Evolutionary conservation across 2,797 vertebrate species (phyloP), one percentile per base, ranked within the genome.

Genomic region (Novumbra hubbsi): DNA sequence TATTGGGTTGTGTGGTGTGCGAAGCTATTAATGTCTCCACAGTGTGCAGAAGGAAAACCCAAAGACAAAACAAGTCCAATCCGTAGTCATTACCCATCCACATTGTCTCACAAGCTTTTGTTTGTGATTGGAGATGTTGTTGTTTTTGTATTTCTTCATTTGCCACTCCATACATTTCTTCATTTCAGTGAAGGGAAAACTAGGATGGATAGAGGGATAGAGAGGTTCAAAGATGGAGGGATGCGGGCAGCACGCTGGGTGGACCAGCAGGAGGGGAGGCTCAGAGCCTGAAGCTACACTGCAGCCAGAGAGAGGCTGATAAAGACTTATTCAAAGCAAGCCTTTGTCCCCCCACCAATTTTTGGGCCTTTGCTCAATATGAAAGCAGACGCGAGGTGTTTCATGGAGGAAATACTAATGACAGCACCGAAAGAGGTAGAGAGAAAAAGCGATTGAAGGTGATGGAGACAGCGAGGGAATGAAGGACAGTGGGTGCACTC

Each of bases 241-340:
- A 81, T 80, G 75, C 74, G 28, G 73, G 73, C 62, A 72, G 70
- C 85, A 82, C 34, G 85, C 85, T 85, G 87, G 49, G 82, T 68
- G 52, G 69, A 72, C 55, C 85, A 76, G 82, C 82, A 81, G 87
- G 85, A 78, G 85, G 78, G 15, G 70, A 73, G 71, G 75, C 83
- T 86, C 83, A 83, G 82, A 84, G 79, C 84, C 85, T 71, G 11
- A 76, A 88, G 80, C 85, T 72, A 85, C 78, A 65, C 85, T 71
- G 11, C 78, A 88, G 80, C 85, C 71, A 85, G 80, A 65, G 71
- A 80, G 81, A 76, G 71, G 15, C 83, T 83, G 85, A 86, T 88
- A 83, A 88, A 87, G 84, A 80, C 74, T 84, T 83, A 60, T 77
- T 87, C 80, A 78, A 83, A 79, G 81, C 78, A 76, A 77, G 69